A percentile compares a stretch with the other conserved stretches of the same genome.
These are phyloP conservation scores for Sarotherodon lohbergeri DNA, from an alignment of 2,113 vertebrate species.

Conservation along the genomic window DNA sequence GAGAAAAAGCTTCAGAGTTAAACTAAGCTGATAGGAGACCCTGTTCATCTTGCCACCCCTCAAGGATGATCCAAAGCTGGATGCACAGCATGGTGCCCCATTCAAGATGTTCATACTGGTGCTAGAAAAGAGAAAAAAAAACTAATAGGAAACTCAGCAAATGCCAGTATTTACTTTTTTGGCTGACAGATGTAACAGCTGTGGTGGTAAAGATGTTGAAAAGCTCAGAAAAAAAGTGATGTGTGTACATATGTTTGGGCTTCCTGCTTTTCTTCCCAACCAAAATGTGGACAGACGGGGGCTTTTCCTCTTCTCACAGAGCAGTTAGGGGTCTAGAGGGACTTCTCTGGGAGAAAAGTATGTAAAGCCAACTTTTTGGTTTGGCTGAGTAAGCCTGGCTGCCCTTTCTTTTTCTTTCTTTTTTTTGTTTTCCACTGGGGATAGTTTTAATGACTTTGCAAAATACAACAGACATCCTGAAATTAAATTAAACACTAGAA, in stretches of 20 bases:
- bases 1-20: neutral
- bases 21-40: neutral
- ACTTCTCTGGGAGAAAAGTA: neutral
- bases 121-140: neutral
- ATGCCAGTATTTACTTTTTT: neutral
- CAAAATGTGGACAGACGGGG: neutral
- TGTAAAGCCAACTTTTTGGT: neutral
- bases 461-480: neutral
- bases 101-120: neutral
- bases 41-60: neutral
- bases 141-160: neutral
- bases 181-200: neutral
- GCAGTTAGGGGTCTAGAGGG: neutral
- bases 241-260: neutral
- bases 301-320: neutral
- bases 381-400: neutral
- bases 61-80: neutral
- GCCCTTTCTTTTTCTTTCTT: neutral
- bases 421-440: neutral
- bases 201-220: neutral
- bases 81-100: neutral
- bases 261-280: slow-evolving; percentile 13
- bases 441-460: neutral
- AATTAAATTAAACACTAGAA: neutral
- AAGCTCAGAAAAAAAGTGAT: neutral